Evolutionary conservation across 1,140 invertebrate genomes (phyloP).

Genomic region (Telenomus remus): DNA sequence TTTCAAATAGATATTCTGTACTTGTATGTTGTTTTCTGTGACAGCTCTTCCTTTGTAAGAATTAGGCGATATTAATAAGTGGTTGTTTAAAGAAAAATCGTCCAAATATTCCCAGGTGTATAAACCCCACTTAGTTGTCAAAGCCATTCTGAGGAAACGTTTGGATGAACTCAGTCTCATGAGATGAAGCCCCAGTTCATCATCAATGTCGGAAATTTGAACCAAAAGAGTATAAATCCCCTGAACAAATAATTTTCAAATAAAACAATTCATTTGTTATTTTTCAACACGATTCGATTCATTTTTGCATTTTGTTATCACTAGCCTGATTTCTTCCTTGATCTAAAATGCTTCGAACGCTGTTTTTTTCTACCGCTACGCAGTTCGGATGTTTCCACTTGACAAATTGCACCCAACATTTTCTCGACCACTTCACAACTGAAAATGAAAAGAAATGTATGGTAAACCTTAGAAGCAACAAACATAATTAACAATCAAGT

Average conservation of each 20-base stretch:
- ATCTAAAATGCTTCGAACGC: constrained; percentile 67
- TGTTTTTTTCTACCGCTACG: constrained; percentile 66
- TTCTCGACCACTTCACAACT: constrained; percentile 64
- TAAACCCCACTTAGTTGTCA: constrained; percentile 72
- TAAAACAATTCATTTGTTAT: neutral
- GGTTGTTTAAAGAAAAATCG: constrained; percentile 83
- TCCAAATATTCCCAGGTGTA: constrained; percentile 73
- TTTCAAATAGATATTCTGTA: constrained; percentile 58
- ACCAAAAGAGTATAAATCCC: constrained; percentile 70
- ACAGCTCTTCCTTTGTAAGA: constrained; percentile 81
- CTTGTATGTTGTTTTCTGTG: constrained; percentile 84
- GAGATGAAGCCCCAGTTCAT: constrained; percentile 63
- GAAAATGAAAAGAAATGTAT: too few relatives aligned
- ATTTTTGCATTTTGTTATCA: neutral
- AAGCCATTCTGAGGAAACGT: constrained; percentile 67
- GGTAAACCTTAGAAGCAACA: too few relatives aligned
- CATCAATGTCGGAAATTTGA: constrained; percentile 62
- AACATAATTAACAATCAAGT: too few relatives aligned
- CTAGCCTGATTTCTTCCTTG: constrained; percentile 70
- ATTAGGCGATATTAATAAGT: constrained; percentile 79
- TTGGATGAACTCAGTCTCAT: constrained; percentile 60
- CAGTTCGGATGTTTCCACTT: constrained; percentile 70
- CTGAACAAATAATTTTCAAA: constrained; percentile 40
- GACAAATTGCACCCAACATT: constrained; percentile 65
- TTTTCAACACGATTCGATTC: too few relatives aligned